Conservation (phyloP, 2,113 vertebrate species). For the Elgaria multicarinata region DNA sequence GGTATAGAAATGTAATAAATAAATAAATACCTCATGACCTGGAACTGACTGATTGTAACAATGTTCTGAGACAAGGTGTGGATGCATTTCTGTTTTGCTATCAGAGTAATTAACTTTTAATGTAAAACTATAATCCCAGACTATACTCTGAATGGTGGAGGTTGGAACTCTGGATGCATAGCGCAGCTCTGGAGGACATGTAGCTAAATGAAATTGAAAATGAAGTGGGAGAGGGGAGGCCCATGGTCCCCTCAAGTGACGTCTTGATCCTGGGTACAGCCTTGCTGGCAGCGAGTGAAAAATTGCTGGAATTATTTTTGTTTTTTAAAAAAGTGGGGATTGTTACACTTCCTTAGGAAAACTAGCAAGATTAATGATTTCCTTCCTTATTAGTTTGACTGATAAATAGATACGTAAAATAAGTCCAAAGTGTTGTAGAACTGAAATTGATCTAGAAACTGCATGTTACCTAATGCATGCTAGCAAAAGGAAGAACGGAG, state of each 20-base stretch:
- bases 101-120: not conserved
- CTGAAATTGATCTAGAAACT: not conserved
- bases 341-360: not conserved
- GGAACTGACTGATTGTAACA: not conserved
- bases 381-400: not conserved
- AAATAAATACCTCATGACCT: no score
- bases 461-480: not conserved
- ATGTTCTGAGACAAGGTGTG: not conserved
- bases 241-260: not conserved
- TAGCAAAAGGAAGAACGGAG: not conserved
- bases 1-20: no score
- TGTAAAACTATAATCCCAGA: not conserved
- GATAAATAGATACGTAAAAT: not conserved
- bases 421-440: not conserved
- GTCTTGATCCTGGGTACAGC: no score
- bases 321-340: not conserved
- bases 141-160: not conserved
- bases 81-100: not conserved
- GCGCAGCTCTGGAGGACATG: not conserved
- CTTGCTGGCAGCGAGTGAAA: not conserved
- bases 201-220: not conserved
- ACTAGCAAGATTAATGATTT: not conserved
- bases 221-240: not conserved
- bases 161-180: not conserved
- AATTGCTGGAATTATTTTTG: not conserved